Conservation (phyloP, 2,113 vertebrate species). For the Rallus limicola region DNA sequence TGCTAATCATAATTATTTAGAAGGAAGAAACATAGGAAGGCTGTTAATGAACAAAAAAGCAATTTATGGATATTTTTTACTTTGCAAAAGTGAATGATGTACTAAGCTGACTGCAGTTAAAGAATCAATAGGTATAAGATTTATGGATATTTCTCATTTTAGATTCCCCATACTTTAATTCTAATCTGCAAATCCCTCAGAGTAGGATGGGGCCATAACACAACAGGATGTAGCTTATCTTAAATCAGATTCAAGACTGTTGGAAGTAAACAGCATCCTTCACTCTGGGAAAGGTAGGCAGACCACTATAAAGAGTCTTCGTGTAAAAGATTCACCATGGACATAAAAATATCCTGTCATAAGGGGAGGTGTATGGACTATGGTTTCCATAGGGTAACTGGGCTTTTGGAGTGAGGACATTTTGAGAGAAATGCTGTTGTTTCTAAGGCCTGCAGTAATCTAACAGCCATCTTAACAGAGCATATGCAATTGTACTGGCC, state of each 20-base stretch:
- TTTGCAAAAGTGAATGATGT: neutral
- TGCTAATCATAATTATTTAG: neutral
- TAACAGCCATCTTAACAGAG: neutral
- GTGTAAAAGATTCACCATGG: neutral
- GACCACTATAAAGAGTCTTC: neutral
- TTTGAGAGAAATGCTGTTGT: neutral
- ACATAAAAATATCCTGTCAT: neutral
- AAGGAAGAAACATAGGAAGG: neutral
- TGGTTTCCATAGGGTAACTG: neutral
- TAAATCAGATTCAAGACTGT: neutral
- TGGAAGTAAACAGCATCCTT: neutral
- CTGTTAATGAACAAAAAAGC: neutral
- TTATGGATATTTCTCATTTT: neutral
- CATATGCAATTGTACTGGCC: neutral
- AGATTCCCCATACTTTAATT: neutral
- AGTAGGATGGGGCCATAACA: neutral
- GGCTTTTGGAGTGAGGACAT: neutral
- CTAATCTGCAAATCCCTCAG: neutral
- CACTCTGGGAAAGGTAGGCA: neutral
- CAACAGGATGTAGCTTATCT: neutral
- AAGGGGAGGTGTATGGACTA: neutral
- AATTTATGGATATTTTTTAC: neutral
- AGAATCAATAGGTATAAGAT: neutral
- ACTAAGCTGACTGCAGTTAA: neutral
- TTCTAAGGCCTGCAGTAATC: neutral